Evolutionary conservation across 2,113 vertebrate genomes (phyloP).

Genomic region (Struthidea cinerea): DNA sequence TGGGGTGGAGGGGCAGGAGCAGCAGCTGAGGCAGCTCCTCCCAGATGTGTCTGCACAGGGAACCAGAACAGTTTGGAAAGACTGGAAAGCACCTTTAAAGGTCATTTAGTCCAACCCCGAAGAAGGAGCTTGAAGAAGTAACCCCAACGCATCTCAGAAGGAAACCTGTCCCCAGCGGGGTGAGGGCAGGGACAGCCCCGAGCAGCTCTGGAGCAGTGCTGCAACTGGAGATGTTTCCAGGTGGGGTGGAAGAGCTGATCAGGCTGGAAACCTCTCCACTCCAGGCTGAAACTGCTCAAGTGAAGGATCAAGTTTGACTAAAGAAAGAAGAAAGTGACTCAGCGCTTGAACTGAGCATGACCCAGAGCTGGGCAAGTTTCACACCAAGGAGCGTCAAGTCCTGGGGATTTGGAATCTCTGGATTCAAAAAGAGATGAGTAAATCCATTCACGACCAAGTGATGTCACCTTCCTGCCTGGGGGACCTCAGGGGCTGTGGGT

Average conservation of each 20-base stretch:
- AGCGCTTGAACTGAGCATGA: not conserved
- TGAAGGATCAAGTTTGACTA: not conserved
- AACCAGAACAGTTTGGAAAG: not conserved
- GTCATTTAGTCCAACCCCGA: not conserved
- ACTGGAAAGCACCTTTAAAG: not conserved
- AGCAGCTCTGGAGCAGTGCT: not conserved
- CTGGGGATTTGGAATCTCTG: not conserved
- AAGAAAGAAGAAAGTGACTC: not conserved
- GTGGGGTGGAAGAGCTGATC: not conserved
- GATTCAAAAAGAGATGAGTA: not conserved
- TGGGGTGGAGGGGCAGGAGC: accelerated
- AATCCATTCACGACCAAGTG: not conserved
- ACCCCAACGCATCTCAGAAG: not conserved
- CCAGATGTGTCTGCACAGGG: not conserved
- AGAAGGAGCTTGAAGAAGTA: not conserved
- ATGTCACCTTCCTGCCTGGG: not conserved
- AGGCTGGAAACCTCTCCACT: not conserved
- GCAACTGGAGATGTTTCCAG: not conserved
- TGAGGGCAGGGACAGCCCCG: not conserved
- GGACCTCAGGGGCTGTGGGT: not conserved
- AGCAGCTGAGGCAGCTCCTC: not conserved
- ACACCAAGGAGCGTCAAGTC: not conserved
- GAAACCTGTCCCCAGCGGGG: not conserved
- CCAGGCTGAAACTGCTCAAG: not conserved
- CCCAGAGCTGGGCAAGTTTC: not conserved